Base-by-base conservation (phyloP, 1,140 invertebrate genomes). In the Grapholita molesta region DNA sequence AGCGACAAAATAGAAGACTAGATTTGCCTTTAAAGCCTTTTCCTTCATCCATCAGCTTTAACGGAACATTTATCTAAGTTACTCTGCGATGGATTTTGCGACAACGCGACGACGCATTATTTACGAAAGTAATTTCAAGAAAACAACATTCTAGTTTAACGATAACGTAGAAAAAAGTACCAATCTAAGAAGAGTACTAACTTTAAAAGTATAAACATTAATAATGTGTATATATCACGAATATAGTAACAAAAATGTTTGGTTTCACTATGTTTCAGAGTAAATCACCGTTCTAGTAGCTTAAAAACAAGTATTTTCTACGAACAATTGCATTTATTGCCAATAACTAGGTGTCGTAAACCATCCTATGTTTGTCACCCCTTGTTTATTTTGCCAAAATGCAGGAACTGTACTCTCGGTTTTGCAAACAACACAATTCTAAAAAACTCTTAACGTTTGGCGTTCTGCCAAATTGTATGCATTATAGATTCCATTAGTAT, bases 321-420 rank as follows among this genome's bases (percentile, higher is more conserved):
- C 42, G 42, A 9, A 48, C 42, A 48, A 48, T 48, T 48, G 42
- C 42, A 48, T 15, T 48, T 48, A 48, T 48, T 18, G 42, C 18
- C 42, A 18, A 21, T 48, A 7, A 48, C 15, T 21, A 21, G 55
- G 55, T 61, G 32, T 61, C 55, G 55, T 61, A 28, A 61, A 61
- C 24, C 24, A 61, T 61, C 25, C 55, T n/a, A 30, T 61, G 55
- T 61, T 61, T 61, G 55, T 28, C 55, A 28, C 55, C 53, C 55
- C 15, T 61, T 61, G 28, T 61, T 61, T 61, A 61, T 61, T 61
- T 61, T 28, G 24, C 55, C 55, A 18, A 61, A 61, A 61, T 25
- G 55, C n/a, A 61, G 24, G 5, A 8, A 7, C n/a, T 2, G 18
- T 28, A 21, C 25, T 28, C 18, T 61, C 25, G 1, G 12, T 32